Percentiles rank a stretch among this genome's conserved stretches.
Conservation (phyloP, 2,113 vertebrate species). For the Anoura caudifer region DNA sequence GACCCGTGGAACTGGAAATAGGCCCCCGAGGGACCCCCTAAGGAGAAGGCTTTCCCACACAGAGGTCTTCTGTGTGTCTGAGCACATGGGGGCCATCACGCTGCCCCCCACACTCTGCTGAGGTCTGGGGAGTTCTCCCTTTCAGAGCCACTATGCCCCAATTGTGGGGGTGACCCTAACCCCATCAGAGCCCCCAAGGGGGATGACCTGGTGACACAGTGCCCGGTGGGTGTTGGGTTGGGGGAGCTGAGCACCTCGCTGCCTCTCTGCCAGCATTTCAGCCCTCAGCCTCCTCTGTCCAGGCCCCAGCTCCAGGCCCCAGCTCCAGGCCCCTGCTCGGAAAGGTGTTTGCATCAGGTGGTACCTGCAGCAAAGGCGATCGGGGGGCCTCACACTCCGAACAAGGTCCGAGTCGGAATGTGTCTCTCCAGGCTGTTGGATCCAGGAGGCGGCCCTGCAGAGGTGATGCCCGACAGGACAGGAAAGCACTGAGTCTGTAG, state of each 20-base stretch:
- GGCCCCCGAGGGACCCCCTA: not conserved
- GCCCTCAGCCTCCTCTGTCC: not conserved
- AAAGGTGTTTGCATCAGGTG: rapidly evolving
- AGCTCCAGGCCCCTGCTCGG: rapidly evolving
- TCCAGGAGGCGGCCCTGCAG: not conserved
- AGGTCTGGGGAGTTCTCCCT: not conserved
- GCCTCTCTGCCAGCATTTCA: not conserved
- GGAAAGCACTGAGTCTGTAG: not conserved
- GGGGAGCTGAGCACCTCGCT: no score
- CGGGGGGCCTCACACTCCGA: not conserved
- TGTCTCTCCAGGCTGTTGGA: not conserved
- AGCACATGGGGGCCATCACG: not conserved
- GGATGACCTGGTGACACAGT: not conserved
- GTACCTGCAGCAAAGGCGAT: not conserved
- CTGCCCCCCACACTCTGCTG: not conserved
- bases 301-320: not conserved
- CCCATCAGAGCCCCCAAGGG: no score
- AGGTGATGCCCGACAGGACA: not conserved
- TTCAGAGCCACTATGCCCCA: not conserved
- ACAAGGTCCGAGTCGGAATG: not conserved
- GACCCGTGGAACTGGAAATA: not conserved
- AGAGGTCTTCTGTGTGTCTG: not conserved
- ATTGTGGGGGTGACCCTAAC: not conserved
- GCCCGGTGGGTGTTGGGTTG: not conserved
- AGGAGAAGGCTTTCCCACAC: not conserved